Conservation (phyloP, 2,888 invertebrate species). For the Rhingia rostrata region DNA sequence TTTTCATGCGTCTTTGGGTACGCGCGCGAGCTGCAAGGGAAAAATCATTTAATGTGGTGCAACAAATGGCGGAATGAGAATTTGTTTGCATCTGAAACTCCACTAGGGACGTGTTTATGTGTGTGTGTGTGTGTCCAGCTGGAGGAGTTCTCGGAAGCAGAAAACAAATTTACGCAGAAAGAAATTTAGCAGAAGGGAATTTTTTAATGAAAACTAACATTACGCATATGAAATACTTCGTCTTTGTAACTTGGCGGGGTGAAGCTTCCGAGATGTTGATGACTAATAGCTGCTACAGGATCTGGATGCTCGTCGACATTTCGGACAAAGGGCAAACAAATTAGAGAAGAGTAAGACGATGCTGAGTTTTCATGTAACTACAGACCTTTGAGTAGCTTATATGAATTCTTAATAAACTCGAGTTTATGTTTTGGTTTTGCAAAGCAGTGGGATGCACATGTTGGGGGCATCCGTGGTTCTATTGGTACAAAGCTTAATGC, state of each 20-base stretch:
- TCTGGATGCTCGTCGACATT: too few species aligned
- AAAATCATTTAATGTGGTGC: conserved; percentile 45
- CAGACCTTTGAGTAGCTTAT: neutral
- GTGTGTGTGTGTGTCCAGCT: conserved; percentile 6
- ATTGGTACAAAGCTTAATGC: too few species aligned
- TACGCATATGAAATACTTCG: conserved; percentile 8
- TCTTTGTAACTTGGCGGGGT: neutral
- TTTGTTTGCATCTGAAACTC: conserved; percentile 16
- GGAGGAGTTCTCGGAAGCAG: neutral
- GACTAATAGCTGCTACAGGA: neutral
- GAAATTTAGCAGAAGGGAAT: conserved; percentile 28
- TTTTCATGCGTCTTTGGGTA: conserved; percentile 30
- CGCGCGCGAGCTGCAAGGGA: conserved; percentile 1
- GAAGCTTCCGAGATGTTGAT: neutral
- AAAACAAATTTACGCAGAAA: conserved; percentile 12
- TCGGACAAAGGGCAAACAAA: conserved; percentile 1
- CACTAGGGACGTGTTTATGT: neutral
- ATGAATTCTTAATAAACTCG: neutral
- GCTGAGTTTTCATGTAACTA: neutral
- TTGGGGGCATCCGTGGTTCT: too few species aligned
- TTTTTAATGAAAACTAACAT: conserved; percentile 18
- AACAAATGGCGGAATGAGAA: conserved; percentile 60
- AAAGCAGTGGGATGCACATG: neutral
- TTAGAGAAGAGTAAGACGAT: neutral
- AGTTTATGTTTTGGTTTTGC: neutral